Base-by-base conservation (phyloP, 2,888 invertebrate genomes). In the Myopa testacea region DNA sequence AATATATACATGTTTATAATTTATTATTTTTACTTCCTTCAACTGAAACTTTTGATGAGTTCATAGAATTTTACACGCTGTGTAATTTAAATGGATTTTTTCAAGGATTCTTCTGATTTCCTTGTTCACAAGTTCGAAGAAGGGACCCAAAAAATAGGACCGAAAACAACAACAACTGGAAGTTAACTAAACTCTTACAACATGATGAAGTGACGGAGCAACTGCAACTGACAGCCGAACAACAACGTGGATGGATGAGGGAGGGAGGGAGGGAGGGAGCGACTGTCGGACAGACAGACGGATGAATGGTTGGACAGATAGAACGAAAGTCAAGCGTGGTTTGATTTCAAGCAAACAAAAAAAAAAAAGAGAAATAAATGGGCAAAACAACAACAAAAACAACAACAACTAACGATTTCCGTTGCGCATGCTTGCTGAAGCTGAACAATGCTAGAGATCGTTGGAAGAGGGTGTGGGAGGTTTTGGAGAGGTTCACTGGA, bases 191-290 rank as follows among this genome's bases (percentile, higher is more conserved):
- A 62, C 62, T 62, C 62, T 14, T 45, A 26, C 3, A 73, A 62
- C 40, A 73, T 73, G 73, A 73, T 73, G 73, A 63, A 73, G 62
- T 73, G 73, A 73, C 73, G 62, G 60, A 73, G 19, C 73, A 73
- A 62, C 73, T 63, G 63, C 26, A 62, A 50, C 73, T 73, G 63
- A 63, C 73, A 73, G 26, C 65, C 34, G 37, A 26, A 65, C 34
- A 26, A 26, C 26, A 26, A 26, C 26, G 26, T 2, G 26, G 26
- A 26, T 26, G 2, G 26, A 26, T 26, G 26, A 26, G 19, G 26
- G 19, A 26, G 45, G 45, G 45, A 10, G 10, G 45, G 45, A 10
- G 45, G n/a, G 26, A 34, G 12, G 55, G 16, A 34, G 12, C 4
- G 16, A 14, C 65, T 3, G 65, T 6, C 12, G 37, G 38, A 58